Evolutionary conservation across 2,797 vertebrate species (phyloP).

Genomic region (Spatula clypeata): DNA sequence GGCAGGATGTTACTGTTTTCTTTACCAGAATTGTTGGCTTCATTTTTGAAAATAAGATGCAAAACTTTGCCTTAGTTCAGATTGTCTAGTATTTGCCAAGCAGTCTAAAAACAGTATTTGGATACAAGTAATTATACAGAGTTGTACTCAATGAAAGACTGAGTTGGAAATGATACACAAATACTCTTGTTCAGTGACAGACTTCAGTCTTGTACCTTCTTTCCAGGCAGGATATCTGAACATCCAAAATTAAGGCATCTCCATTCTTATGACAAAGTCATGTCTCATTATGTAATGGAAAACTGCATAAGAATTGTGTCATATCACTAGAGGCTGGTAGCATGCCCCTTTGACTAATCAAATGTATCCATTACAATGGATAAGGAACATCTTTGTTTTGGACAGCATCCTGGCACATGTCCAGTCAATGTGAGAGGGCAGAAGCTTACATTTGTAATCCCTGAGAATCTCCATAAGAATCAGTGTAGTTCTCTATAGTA

Average conservation of each 20-base stretch:
- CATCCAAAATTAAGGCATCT: neutral
- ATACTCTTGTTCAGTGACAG: neutral
- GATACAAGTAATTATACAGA: slow-evolving; percentile 15
- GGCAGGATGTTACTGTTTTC: slow-evolving; percentile 22
- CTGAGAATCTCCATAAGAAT: neutral
- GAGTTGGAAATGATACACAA: neutral
- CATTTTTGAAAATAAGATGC: slow-evolving; percentile 33
- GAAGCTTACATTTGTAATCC: neutral
- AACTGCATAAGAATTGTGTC: neutral
- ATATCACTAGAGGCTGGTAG: neutral
- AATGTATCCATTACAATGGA: neutral
- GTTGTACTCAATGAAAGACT: neutral
- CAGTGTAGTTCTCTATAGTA: neutral
- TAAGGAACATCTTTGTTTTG: neutral
- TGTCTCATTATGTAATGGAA: neutral
- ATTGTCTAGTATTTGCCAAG: slow-evolving; percentile 39
- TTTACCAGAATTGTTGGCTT: slow-evolving; percentile 29
- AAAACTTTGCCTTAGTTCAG: slow-evolving; percentile 36
- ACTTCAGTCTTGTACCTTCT: neutral
- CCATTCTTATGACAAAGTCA: neutral
- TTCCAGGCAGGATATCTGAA: neutral
- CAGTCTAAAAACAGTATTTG: neutral
- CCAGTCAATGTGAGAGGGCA: neutral
- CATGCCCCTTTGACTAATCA: neutral
- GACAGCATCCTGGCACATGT: neutral